A percentile compares a stretch with the other conserved stretches of the same genome.
Conservation (phyloP, 1,140 invertebrate genomes). For the Hypsibius dujardini region DNA sequence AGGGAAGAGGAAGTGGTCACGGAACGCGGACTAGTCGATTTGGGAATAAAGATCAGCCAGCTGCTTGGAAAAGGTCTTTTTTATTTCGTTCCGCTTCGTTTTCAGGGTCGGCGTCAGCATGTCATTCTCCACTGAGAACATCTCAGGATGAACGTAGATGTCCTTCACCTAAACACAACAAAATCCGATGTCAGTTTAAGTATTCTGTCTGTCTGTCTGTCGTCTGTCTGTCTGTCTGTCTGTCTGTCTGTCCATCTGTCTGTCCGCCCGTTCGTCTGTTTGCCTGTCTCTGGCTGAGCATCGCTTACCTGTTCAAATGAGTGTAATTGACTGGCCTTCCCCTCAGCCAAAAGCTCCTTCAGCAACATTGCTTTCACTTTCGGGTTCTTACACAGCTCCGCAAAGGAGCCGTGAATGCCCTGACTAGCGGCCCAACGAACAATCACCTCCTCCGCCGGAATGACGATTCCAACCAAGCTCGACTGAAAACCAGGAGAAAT, state of each 20-base stretch:
- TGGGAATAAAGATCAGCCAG: background rate
- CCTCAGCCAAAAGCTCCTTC: constrained; percentile 67
- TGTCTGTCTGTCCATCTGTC: too few relatives aligned
- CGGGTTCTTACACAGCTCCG: constrained; percentile 65
- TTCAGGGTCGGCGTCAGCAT: constrained; percentile 90
- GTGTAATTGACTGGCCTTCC: constrained; percentile 70
- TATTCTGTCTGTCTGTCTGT: too few relatives aligned
- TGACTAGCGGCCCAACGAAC: constrained; percentile 72
- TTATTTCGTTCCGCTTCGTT: constrained; percentile 47
- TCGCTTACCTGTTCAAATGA: constrained; percentile 82
- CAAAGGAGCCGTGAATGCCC: constrained; percentile 62
- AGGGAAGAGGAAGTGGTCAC: background rate
- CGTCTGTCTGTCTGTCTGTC: too few relatives aligned
- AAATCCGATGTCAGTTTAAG: too few relatives aligned
- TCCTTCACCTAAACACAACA: constrained; percentile 61
- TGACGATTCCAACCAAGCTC: constrained; percentile 76
- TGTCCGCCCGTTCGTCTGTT: too few relatives aligned
- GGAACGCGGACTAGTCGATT: background rate
- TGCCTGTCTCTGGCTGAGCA: background rate
- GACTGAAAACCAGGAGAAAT: constrained; percentile 41
- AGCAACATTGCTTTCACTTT: constrained; percentile 73
- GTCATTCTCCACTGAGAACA: constrained; percentile 88
- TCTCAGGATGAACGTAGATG: constrained; percentile 75
- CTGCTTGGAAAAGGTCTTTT: background rate
- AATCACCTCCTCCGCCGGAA: constrained; percentile 79